Base-by-base conservation (phyloP, 2,888 invertebrate genomes). In the Allacma fusca region DNA sequence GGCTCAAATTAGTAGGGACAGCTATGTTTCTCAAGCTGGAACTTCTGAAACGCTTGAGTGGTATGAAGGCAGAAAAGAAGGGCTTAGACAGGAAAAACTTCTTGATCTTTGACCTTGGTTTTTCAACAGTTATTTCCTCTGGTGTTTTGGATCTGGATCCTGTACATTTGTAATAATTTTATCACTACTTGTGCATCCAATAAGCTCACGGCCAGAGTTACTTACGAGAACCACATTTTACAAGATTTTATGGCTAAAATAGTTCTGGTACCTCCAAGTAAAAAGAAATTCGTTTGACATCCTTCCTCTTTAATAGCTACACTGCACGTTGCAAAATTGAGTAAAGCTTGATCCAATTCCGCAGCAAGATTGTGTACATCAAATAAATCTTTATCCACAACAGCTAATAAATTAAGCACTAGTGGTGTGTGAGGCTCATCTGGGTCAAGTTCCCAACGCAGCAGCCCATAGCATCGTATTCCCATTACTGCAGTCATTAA, bases 381-480 rank as follows among this genome's bases (percentile, higher is more conserved):
- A 62, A 62, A 62, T 24, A 16, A 2, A 24, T 62, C 62, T 24
- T 62, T 62, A 26, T 62, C 62, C 4, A 62, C 24, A 24, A 26
- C n/a, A 23, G 26, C 62, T 26, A 62, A 62, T 24, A 62, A 24
- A 26, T 62, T 62, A n/a, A 62, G 62, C 26, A 24, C 62, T 12
- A 62, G 62, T 23, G 26, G 62, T 23, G 62, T 62, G 24, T 62
- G 62, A 62, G 62, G 62, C 62, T 62, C 62, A 62, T 62, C 62
- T 62, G 62, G 62, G 24, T 62, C 62, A 62, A 62, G 62, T 62
- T 62, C 62, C 62, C 62, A 62, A 26, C 62, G 62, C n/a, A 62
- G 26, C 24, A 62, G 16, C 13, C 62, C 62, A 12, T 7, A 62
- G 26, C 62, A 24, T 62, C 62, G 62, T 26, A 62, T 26, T 62